Conservation (phyloP, 2,113 vertebrate genomes). For the Serilophus lunatus region DNA sequence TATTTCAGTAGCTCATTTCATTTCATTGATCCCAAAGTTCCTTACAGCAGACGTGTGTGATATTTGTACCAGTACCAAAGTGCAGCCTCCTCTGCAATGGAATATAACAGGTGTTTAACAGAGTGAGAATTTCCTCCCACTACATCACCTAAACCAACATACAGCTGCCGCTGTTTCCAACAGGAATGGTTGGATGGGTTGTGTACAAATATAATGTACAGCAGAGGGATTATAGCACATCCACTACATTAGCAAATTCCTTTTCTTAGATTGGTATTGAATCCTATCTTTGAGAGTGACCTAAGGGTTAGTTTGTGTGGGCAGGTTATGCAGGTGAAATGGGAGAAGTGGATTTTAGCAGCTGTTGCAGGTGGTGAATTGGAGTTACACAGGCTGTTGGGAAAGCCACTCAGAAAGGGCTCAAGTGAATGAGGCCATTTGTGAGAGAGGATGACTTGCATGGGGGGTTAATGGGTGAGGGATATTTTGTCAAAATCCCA, state of each 20-base stretch:
- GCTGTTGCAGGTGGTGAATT: rapidly evolving
- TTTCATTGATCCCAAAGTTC: conserved; percentile 53
- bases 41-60: neutral
- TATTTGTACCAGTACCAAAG: neutral
- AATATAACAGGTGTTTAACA: conserved; percentile 28
- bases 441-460: neutral
- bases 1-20: conserved; percentile 56
- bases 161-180: neutral
- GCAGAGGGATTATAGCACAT: neutral
- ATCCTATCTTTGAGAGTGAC: neutral
- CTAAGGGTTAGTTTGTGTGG: neutral
- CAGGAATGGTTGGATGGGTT: neutral
- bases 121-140: conserved; percentile 29
- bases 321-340: neutral
- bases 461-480: neutral
- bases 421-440: neutral
- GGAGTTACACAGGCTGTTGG: neutral
- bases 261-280: neutral
- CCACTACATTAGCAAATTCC: neutral
- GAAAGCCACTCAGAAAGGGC: neutral
- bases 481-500: neutral
- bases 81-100: neutral
- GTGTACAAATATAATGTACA: neutral
- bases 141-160: conserved; percentile 50
- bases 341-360: neutral